Evolutionary conservation across 2,113 vertebrate species (phyloP).

Genomic region (Elephas maximus): DNA sequence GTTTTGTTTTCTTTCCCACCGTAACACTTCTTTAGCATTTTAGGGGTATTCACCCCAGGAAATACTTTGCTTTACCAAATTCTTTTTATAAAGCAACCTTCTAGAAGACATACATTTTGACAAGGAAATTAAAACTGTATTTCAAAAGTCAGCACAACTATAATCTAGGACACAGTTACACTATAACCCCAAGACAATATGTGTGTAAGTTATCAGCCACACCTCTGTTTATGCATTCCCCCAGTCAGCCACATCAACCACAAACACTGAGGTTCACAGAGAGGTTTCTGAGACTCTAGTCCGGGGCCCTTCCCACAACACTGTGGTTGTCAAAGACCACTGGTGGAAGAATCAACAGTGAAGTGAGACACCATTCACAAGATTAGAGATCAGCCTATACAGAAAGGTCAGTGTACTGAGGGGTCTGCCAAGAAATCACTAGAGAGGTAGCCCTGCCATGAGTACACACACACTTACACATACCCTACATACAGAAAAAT

Average conservation of each 20-base stretch:
- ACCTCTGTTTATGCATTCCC: not conserved
- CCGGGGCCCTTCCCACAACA: not conserved
- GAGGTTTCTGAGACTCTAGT: not conserved
- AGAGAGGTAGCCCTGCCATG: not conserved
- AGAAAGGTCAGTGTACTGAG: slow-evolving; percentile 8
- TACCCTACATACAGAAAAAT: not conserved
- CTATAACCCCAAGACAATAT: not conserved
- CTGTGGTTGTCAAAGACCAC: not conserved
- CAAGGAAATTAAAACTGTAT: slow-evolving; percentile 40
- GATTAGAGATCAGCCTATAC: not conserved
- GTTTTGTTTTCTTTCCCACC: not conserved
- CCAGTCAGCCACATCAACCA: not conserved
- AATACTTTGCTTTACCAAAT: slow-evolving; percentile 20
- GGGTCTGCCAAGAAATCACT: slow-evolving; percentile 9
- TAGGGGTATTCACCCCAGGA: not conserved
- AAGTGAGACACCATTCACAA: not conserved
- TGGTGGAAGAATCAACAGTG: not conserved
- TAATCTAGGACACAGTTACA: not conserved
- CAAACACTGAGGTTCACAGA: not conserved
- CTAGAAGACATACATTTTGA: not conserved
- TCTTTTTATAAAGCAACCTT: not conserved
- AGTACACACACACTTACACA: not conserved
- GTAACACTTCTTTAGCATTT: not conserved
- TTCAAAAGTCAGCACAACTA: slow-evolving; percentile 36
- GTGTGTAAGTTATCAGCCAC: not conserved